Conservation (phyloP, 2,113 vertebrate species). For the Piaya cayana region DNA sequence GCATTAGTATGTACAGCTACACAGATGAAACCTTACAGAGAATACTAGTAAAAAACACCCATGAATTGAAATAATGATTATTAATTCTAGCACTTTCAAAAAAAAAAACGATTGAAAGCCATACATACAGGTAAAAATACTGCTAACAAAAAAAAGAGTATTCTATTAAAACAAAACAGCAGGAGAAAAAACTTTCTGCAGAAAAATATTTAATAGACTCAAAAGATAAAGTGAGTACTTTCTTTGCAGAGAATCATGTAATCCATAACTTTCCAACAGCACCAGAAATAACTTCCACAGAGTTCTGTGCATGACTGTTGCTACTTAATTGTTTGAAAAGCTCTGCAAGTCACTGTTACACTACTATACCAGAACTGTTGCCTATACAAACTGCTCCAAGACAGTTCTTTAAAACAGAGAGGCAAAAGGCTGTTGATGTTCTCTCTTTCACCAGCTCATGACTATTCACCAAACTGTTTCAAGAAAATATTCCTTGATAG, state of each 20-base stretch:
- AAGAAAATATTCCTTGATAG: not conserved
- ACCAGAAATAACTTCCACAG: not conserved
- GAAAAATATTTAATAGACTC: conserved; percentile 7
- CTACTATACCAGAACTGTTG: not conserved
- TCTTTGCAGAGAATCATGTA: not conserved
- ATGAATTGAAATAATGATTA: not conserved
- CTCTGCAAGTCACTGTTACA: not conserved
- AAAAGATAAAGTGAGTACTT: not conserved
- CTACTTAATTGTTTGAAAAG: not conserved
- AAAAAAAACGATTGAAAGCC: not conserved
- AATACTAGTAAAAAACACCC: not conserved
- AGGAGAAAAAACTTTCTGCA: not conserved
- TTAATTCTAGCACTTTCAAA: not conserved
- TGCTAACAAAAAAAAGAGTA: not conserved
- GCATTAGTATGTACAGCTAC: not conserved
- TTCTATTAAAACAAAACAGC: not conserved
- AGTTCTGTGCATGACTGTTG: not conserved
- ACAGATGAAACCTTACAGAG: not conserved
- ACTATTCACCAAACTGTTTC: not conserved
- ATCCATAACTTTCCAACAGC: not conserved
- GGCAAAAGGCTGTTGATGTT: not conserved
- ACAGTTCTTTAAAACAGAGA: not conserved
- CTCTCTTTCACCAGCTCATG: not conserved
- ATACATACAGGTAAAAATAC: not conserved
- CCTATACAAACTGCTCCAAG: not conserved